Base-by-base conservation (phyloP, 1,140 invertebrate genomes). In the Andrena cerasifolii region DNA sequence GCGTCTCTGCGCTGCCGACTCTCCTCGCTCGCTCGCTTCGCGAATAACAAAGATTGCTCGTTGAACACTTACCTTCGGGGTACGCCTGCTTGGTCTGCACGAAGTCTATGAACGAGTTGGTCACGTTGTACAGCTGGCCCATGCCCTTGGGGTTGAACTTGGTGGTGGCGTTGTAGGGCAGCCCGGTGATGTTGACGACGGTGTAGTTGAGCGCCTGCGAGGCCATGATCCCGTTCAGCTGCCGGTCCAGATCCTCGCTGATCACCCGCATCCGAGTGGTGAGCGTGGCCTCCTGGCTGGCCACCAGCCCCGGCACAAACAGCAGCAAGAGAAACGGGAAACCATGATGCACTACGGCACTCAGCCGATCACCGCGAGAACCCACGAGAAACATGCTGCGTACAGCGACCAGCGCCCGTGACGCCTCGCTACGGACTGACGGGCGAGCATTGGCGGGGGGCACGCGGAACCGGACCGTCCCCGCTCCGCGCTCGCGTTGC, bases 41-140 rank as follows among this genome's bases (percentile, higher is more conserved):
- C 36, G 36, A 10, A 40, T 10, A 10, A 3, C 36, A 10, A 10
- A 40, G 36, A 5, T 40, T 10, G 36, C 3, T 40, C 36, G 10
- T 10, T 10, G 36, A 5, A 31, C n/a, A 91, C 93, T 93, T 79
- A 94, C 94, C 93, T 78, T 94, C 89, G 49, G 94, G 94, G 80
- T 93, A 92, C 24, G 93, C 91, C 67, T 94, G 92, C 65, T 93
- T 93, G 56, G 90, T 87, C 73, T 93, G 91, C 0, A 94, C 77
- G 28, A 94, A 80, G 89, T 95, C 93, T 86, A 96, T 94, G 89
- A 95, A 94, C 80, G 92, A 87, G 80, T 94, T 94, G 40, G 94
- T 95, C 40, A 94, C 93, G 86, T 95, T 94, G 92, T 95, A 95
- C 21, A 96, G 93, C 83, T 95, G 94, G 47, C 94, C 94, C 95